Percentiles rank a stretch among this genome's conserved stretches.
Conservation (phyloP, 2,797 vertebrate genomes). For the Parauchenoglanis punctatus region DNA sequence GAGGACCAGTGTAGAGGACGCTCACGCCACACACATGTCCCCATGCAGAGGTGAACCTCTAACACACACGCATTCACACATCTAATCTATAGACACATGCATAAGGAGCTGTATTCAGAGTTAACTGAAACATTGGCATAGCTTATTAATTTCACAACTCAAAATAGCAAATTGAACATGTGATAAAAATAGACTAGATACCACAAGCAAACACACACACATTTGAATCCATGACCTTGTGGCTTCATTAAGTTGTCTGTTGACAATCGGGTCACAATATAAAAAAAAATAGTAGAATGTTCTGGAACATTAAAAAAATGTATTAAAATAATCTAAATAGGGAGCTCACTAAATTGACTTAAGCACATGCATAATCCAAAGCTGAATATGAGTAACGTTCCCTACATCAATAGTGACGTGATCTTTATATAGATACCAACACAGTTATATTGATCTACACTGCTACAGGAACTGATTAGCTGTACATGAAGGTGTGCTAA, state of each 20-base stretch:
- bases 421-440: not conserved
- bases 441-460: not conserved
- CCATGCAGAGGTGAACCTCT: constrained; percentile 89
- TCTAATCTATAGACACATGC: not conserved
- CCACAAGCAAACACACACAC: not conserved
- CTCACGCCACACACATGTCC: constrained; percentile 92
- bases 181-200: not conserved
- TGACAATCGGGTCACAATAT: not conserved
- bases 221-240: not conserved
- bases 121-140: not conserved
- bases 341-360: not conserved
- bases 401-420: not conserved
- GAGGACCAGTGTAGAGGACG: constrained; percentile 92
- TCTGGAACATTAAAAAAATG: not conserved
- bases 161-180: not conserved
- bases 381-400: not conserved
- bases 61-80: not conserved
- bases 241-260: not conserved
- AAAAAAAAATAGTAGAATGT: not conserved
- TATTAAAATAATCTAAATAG: not conserved
- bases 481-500: not conserved
- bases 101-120: not conserved
- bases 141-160: not conserved
- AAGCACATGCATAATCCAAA: not conserved
- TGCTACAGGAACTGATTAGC: not conserved